Conservation (phyloP, 2,113 vertebrate species). For the Antennarius striatus region DNA sequence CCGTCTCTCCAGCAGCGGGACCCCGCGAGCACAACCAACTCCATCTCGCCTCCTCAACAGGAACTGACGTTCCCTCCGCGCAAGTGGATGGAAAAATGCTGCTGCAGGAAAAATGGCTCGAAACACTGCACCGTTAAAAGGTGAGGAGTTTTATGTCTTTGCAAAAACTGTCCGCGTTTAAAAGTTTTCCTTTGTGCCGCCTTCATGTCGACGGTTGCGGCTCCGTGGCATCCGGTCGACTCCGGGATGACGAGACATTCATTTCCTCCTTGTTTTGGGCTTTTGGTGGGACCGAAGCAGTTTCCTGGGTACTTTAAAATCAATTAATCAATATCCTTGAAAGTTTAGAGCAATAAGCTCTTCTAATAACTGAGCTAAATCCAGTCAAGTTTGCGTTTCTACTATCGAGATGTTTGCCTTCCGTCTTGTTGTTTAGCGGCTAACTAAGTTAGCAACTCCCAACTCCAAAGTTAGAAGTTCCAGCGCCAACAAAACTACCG, state of each 20-base stretch:
- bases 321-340: conserved; percentile 39
- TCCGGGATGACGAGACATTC: background rate
- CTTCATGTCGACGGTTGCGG: background rate
- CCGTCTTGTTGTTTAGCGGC: conserved; percentile 38
- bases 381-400: background rate
- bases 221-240: background rate
- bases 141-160: conserved; percentile 54
- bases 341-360: background rate
- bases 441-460: conserved; percentile 59
- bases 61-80: conserved; percentile 79
- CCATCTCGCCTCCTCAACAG: conserved; percentile 63
- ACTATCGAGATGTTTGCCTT: background rate
- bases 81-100: conserved; percentile 78
- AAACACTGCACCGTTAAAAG: conserved; percentile 73
- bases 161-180: background rate
- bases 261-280: conserved; percentile 53
- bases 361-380: background rate
- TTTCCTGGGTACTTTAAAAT: conserved; percentile 58
- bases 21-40: conserved; percentile 20
- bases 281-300: conserved; percentile 46
- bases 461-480: conserved; percentile 45
- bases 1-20: background rate
- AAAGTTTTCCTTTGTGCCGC: conserved; percentile 24
- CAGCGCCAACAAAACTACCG: conserved; percentile 25
- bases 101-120: conserved; percentile 79